phyloP scores from a whole-genome alignment of 2,888 invertebrate genomes.

The Nomada goodeniana region DNA sequence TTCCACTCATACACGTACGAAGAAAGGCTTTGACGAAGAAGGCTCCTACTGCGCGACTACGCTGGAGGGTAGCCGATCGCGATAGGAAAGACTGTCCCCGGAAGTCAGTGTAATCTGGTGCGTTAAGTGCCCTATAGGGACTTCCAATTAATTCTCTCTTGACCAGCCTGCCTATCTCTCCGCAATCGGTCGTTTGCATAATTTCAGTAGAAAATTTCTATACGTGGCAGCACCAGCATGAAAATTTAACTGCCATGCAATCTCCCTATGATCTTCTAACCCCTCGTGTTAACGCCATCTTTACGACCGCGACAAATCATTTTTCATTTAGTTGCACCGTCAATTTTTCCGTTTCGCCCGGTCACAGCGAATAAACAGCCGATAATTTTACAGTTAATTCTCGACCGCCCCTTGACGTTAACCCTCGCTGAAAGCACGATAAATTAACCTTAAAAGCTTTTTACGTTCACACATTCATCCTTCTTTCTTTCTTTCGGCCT shows the following conservation, averaged over 20 bases:
- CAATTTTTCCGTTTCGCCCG: too few species aligned
- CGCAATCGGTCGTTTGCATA: conserved; percentile 22
- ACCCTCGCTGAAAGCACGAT: conserved; percentile 2
- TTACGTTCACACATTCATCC: neutral
- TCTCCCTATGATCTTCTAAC: neutral
- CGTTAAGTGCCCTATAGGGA: conserved; percentile 39
- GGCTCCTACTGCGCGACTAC: neutral
- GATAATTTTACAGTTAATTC: conserved; percentile 1
- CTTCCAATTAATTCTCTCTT: conserved; percentile 34
- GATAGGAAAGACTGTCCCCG: conserved; percentile 41
- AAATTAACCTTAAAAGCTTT: neutral
- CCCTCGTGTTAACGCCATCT: neutral
- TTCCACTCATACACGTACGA: conserved; percentile 9
- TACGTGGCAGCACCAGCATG: neutral
- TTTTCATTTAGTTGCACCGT: neutral
- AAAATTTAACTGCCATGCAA: neutral
- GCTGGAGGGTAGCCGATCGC: conserved; percentile 38
- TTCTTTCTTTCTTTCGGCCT: neutral
- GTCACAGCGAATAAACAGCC: neutral
- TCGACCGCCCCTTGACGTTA: neutral
- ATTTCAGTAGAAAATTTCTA: conserved; percentile 15
- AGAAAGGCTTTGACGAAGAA: neutral
- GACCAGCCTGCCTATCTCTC: conserved; percentile 28
- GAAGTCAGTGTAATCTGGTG: conserved; percentile 32
- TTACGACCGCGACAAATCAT: neutral